Percentiles rank a stretch among this genome's conserved stretches.
These are phyloP conservation scores for Cottoperca gobio DNA, from an alignment of 2,797 vertebrate species.

Conservation along the genomic window DNA sequence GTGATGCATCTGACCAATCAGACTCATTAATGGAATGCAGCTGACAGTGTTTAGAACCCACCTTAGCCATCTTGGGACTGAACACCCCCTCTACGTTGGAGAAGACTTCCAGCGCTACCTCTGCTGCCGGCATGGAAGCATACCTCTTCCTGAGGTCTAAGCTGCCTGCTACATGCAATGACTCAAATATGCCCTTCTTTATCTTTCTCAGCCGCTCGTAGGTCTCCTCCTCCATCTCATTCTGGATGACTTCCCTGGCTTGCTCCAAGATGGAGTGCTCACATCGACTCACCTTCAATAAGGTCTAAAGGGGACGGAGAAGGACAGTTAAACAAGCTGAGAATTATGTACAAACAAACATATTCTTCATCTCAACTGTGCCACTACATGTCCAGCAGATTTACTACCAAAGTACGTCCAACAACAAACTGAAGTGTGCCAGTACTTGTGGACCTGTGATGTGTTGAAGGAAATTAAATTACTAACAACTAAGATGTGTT, in stretches of 20 bases:
- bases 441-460: too few relatives aligned
- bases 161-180: constrained; percentile 64
- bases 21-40: background rate
- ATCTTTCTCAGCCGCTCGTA: constrained; percentile 77
- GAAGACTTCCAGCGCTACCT: constrained; percentile 81
- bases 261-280: constrained; percentile 67
- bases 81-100: constrained; percentile 76
- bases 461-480: too few relatives aligned
- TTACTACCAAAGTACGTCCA: too few relatives aligned
- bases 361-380: too few relatives aligned
- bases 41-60: constrained; percentile 39
- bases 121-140: constrained; percentile 66
- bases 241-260: constrained; percentile 78
- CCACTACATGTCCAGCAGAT: background rate
- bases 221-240: constrained; percentile 83
- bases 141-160: constrained; percentile 83
- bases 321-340: background rate
- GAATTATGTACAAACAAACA: background rate
- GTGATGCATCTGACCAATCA: background rate
- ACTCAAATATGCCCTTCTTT: constrained; percentile 80
- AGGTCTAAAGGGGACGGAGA: constrained; percentile 61
- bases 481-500: too few relatives aligned
- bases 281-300: constrained; percentile 65
- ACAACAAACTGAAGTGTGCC: too few relatives aligned
- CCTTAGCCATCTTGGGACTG: constrained; percentile 77